phyloP scores from a whole-genome alignment of 2,113 vertebrate species.

The Caracal caracal region DNA sequence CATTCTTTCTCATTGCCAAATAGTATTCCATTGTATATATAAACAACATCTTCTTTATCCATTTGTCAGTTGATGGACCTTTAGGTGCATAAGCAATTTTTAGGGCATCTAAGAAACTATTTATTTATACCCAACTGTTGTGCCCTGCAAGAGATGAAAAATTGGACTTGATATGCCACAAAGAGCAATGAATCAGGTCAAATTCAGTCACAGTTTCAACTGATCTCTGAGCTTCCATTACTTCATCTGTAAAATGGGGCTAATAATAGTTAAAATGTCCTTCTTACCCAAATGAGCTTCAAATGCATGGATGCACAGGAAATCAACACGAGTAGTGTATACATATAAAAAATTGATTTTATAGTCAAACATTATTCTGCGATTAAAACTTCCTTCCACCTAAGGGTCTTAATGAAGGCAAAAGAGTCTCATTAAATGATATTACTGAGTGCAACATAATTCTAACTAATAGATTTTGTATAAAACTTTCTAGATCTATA shows the following conservation, averaged over 20 bases:
- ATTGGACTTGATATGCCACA: not conserved
- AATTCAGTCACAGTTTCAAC: not conserved
- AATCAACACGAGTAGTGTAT: not conserved
- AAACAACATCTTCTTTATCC: too few relatives aligned
- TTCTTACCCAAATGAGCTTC: not conserved
- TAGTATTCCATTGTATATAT: too few relatives aligned
- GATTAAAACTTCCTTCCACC: not conserved
- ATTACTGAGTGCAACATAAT: not conserved
- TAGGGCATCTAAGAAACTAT: not conserved
- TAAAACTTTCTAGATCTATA: not conserved
- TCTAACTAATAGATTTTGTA: conserved; percentile 13
- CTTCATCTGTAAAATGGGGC: not conserved
- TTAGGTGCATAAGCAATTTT: not conserved
- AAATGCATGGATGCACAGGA: not conserved
- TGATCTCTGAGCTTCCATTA: not conserved
- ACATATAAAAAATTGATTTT: not conserved
- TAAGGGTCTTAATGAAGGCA: not conserved
- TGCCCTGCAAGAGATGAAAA: not conserved
- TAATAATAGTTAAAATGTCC: not conserved
- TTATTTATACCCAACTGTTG: not conserved
- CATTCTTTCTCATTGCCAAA: too few relatives aligned
- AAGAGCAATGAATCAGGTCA: not conserved
- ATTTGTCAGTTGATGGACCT: too few relatives aligned
- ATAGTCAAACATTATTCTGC: not conserved
- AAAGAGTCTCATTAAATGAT: not conserved